Base-by-base conservation (phyloP, 2,797 vertebrate genomes). In the Neomorphus geoffroyi region DNA sequence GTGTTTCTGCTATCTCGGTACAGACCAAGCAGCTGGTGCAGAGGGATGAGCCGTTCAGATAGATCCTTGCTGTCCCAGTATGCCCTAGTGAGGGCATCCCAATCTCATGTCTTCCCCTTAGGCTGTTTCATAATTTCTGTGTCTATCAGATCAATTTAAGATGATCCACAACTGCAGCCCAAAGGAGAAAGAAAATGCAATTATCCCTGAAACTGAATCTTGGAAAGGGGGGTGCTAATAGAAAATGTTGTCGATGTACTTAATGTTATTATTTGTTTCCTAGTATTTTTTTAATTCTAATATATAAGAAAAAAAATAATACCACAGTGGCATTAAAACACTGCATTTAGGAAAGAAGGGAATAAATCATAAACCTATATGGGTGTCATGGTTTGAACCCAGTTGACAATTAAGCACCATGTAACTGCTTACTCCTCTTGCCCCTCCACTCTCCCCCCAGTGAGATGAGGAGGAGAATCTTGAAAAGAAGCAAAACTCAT, bases 201-300 rank as follows among this genome's bases (percentile, higher is more conserved):
- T 93, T 92, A 89, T 67, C 80, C 7, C 82, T 64, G 80, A 94
- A 91, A 94, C 56, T 86, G 73, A 89, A 78, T 71, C 51, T 12
- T 70, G 61, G 62, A 86, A 91, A 70, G 24, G 27, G 33, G 6
- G 7, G 4, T 45, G 27, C 9, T 46, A 82, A 45, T n/a, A 82
- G 86, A 77, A 95, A 92, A 72, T 32, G 17, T 8, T 21, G 33
- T 32, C 7, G 2, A 28, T 14, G 50, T 39, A 58, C n/a, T 65
- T 71, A 4, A 3, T 18, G 5, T n/a, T 80, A 32, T 60, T 64
- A 37, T 62, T 62, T 10, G 18, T 84, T 66, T 51, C 15, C 24
- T 45, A 66, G 62, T 15, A 0, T 7, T 56, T 91, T 75, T 23
- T 67, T 2, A 48, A 62, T 82, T 62, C 45, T 41, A 24, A 77